These are phyloP conservation scores for Coenobita brevimanus DNA, from an alignment of 1,140 invertebrate species.

Conservation along the genomic window DNA sequence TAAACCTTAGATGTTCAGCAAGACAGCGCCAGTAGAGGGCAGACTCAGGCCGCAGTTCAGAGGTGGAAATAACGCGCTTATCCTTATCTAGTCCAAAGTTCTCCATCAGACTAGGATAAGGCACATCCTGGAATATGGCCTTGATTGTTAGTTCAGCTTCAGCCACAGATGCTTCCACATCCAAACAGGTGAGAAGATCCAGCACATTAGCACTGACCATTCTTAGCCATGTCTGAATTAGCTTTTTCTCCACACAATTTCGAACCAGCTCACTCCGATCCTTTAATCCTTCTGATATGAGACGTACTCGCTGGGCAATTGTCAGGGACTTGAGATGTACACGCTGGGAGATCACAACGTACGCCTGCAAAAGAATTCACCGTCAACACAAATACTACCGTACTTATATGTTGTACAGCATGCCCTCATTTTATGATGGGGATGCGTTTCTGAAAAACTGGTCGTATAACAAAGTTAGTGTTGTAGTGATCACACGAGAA, in stretches of 20 bases:
- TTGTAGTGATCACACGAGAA: too few species aligned
- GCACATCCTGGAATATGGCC: conserved; percentile 73
- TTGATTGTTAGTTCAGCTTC: conserved; percentile 74
- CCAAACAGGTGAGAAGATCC: conserved; percentile 78
- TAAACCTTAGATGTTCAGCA: conserved; percentile 75
- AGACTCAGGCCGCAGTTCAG: conserved; percentile 77
- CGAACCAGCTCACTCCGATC: conserved; percentile 77
- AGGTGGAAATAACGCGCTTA: conserved; percentile 76
- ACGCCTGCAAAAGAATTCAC: conserved; percentile 74
- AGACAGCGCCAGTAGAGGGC: conserved; percentile 80
- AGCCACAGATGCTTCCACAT: conserved; percentile 77
- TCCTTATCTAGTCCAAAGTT: conserved; percentile 73
- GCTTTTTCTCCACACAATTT: conserved; percentile 60
- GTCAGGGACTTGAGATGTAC: conserved; percentile 80
- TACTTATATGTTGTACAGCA: too few species aligned
- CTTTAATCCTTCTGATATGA: conserved; percentile 80
- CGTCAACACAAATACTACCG: too few species aligned
- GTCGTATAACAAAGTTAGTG: too few species aligned
- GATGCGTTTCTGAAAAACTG: too few species aligned
- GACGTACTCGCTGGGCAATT: conserved; percentile 80
- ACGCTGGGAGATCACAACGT: conserved; percentile 81
- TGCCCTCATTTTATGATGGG: too few species aligned
- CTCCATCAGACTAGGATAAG: conserved; percentile 70
- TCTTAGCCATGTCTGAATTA: conserved; percentile 78
- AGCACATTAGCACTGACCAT: conserved; percentile 79